phyloP scores from a whole-genome alignment of 2,888 invertebrate genomes.

The Philereme vetulata region DNA sequence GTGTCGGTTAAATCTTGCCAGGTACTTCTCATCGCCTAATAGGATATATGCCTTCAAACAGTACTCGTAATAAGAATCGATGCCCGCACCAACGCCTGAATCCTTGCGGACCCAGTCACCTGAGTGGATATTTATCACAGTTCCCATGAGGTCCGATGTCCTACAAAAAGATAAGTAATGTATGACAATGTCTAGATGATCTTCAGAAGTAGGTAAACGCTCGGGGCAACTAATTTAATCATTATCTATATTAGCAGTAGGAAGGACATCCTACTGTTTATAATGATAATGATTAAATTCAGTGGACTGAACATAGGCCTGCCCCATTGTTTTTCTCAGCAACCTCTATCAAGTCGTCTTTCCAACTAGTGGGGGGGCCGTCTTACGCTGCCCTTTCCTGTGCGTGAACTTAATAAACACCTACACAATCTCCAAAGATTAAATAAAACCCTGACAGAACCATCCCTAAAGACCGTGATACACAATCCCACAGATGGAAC shows the following conservation, averaged over 20 bases:
- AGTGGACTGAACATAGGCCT: no score
- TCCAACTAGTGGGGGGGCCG: no score
- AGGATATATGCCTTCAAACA: constrained; percentile 98
- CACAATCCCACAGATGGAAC: no score
- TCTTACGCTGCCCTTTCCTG: no score
- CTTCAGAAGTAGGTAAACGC: background rate
- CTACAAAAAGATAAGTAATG: constrained; percentile 45
- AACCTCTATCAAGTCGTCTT: no score
- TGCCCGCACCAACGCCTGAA: constrained; percentile 99
- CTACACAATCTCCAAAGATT: background rate
- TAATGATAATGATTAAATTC: no score
- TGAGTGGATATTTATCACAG: constrained; percentile 98
- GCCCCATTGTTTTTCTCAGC: no score
- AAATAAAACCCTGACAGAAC: background rate
- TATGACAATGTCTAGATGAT: background rate
- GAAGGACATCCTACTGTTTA: no score
- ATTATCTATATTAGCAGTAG: no score
- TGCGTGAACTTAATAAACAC: no score
- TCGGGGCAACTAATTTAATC: no score
- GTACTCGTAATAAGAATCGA: constrained; percentile 99
- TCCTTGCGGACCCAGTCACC: constrained; percentile 99
- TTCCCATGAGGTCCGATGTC: constrained; percentile 96
- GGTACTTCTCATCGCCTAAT: constrained; percentile 95
- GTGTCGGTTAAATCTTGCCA: constrained; percentile 97
- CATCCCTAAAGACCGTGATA: no score